Evolutionary conservation across 2,797 vertebrate species (phyloP).

Genomic region (Liasis olivaceus): DNA sequence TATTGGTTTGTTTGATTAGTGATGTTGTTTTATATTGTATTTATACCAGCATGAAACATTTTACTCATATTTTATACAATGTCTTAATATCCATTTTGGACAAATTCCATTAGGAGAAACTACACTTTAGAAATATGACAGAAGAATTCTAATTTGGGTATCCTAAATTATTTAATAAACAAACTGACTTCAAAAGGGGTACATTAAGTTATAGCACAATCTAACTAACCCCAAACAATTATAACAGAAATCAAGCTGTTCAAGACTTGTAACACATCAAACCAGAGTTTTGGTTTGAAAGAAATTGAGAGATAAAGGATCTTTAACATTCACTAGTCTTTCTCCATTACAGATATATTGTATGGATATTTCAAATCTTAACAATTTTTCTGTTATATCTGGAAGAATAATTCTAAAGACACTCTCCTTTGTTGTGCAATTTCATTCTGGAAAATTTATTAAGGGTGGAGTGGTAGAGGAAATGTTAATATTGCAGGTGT

Average conservation of each 20-base stretch:
- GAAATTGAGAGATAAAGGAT: background rate
- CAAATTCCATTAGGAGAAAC: background rate
- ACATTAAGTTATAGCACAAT: background rate
- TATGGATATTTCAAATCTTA: background rate
- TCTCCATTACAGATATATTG: background rate
- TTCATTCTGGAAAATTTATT: conserved; percentile 1
- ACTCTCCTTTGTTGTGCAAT: background rate
- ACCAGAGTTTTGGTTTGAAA: background rate
- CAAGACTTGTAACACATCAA: background rate
- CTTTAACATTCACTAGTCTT: background rate
- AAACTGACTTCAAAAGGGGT: background rate
- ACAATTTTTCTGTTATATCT: background rate
- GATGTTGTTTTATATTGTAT: background rate
- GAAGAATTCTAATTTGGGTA: background rate
- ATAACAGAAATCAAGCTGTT: background rate
- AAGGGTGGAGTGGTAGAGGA: conserved; percentile 25
- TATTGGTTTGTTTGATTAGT: background rate
- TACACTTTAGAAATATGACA: background rate
- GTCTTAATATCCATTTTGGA: background rate
- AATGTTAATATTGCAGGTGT: conserved; percentile 19
- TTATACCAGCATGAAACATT: background rate
- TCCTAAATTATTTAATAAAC: background rate
- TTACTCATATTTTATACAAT: background rate
- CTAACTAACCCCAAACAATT: background rate
- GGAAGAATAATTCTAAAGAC: background rate